Evolutionary conservation across 2,797 vertebrate genomes (phyloP).

Genomic region (Brotula barbata): DNA sequence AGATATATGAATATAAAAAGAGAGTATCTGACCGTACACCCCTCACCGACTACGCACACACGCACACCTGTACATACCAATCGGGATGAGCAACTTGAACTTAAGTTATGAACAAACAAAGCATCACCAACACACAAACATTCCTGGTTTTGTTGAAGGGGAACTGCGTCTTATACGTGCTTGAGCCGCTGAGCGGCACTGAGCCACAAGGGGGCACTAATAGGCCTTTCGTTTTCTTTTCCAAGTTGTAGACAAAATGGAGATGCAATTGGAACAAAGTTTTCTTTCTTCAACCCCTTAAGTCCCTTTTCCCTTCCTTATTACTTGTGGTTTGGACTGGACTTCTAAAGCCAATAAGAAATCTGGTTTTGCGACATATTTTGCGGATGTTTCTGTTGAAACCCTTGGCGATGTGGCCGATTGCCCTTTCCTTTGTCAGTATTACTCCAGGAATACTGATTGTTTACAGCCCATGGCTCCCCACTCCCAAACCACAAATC

Average conservation of each 20-base stretch:
- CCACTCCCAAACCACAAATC: slow-evolving; percentile 69
- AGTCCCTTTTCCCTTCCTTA: slow-evolving; percentile 30
- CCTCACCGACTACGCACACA: slow-evolving; percentile 61
- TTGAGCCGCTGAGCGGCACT: slow-evolving; percentile 78
- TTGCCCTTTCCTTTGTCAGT: slow-evolving; percentile 85
- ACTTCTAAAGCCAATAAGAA: slow-evolving; percentile 85
- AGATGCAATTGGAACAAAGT: slow-evolving; percentile 58
- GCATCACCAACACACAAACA: slow-evolving; percentile 76
- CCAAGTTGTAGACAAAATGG: slow-evolving; percentile 54
- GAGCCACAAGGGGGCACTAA: slow-evolving; percentile 67
- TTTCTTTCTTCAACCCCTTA: slow-evolving; percentile 51
- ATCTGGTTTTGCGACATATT: slow-evolving; percentile 90
- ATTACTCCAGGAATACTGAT: slow-evolving; percentile 83
- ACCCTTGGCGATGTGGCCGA: slow-evolving; percentile 83
- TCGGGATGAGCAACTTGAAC: slow-evolving; percentile 71
- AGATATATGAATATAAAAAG: slow-evolving; percentile 76
- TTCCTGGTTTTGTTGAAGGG: slow-evolving; percentile 77
- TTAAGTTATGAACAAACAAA: slow-evolving; percentile 52
- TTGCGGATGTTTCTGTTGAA: slow-evolving; percentile 86
- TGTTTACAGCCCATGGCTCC: slow-evolving; percentile 84
- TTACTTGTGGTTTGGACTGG: slow-evolving; percentile 76
- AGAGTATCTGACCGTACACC: slow-evolving; percentile 77
- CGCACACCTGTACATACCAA: slow-evolving; percentile 85
- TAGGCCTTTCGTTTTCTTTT: slow-evolving; percentile 61
- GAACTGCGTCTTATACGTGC: slow-evolving; percentile 59